These are phyloP conservation scores for Rhagonycha lutea DNA, from an alignment of 2,888 invertebrate species.

Conservation along the genomic window DNA sequence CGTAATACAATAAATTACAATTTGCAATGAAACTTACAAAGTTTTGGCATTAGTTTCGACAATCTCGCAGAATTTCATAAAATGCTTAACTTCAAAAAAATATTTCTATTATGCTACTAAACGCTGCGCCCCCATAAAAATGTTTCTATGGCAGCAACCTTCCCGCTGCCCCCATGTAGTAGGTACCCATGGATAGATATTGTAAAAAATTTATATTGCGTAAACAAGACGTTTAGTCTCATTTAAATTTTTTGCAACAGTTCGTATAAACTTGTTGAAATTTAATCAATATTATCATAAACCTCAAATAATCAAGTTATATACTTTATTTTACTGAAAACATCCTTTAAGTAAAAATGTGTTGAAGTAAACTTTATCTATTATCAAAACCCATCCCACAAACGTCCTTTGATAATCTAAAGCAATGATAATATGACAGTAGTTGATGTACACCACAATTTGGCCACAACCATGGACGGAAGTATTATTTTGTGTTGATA, in stretches of 20 bases:
- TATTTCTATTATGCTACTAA: too few relatives aligned
- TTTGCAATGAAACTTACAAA: too few relatives aligned
- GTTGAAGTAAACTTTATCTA: neutral
- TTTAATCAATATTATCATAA: neutral
- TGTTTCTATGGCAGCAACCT: too few relatives aligned
- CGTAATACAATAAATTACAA: too few relatives aligned
- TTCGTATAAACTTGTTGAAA: neutral
- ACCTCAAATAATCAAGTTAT: neutral
- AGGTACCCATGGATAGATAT: too few relatives aligned
- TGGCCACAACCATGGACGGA: neutral
- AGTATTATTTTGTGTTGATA: neutral
- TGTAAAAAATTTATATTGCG: neutral
- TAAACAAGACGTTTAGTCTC: neutral
- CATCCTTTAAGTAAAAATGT: neutral
- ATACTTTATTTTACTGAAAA: neutral
- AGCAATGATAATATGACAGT: neutral
- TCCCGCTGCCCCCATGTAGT: too few relatives aligned
- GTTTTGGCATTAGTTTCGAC: too few relatives aligned
- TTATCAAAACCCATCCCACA: neutral
- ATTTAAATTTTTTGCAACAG: neutral
- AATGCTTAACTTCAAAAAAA: too few relatives aligned
- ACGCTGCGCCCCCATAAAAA: too few relatives aligned
- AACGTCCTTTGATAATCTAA: neutral
- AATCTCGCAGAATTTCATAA: too few relatives aligned
- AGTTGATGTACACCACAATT: neutral